Percentiles rank a stretch among this genome's conserved stretches.
Conservation (phyloP, 2,797 vertebrate genomes). For the Siniperca scherzeri region DNA sequence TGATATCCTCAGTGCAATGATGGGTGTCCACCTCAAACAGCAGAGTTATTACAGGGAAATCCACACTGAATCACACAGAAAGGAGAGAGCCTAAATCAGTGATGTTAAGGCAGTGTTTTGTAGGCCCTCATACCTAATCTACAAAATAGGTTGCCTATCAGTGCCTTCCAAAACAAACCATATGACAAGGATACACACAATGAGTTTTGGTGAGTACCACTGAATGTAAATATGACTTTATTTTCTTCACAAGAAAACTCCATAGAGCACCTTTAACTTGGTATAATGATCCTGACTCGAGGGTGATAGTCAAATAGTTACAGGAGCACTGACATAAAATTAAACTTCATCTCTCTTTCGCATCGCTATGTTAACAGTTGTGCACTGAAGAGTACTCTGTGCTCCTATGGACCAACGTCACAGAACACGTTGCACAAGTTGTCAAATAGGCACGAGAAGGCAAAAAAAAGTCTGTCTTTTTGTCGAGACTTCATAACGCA, state of each 20-base stretch:
- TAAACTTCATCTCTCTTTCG: no score
- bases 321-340: neutral
- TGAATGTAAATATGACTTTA: neutral
- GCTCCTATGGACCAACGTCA: neutral
- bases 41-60: slow-evolving; percentile 21
- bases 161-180: neutral
- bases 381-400: neutral
- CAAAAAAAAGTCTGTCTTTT: neutral
- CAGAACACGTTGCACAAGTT: neutral
- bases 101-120: neutral
- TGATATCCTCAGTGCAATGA: slow-evolving; percentile 9
- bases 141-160: neutral
- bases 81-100: neutral
- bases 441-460: neutral
- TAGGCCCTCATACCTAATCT: neutral
- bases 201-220: neutral
- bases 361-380: neutral
- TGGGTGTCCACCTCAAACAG: neutral
- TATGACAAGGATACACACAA: no score
- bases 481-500: neutral
- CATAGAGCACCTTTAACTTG: no score
- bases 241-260: neutral
- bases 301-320: neutral
- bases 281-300: neutral
- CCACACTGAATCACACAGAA: neutral